Evolutionary conservation across 2,113 vertebrate genomes (phyloP).

Genomic region (Petromus typicus): DNA sequence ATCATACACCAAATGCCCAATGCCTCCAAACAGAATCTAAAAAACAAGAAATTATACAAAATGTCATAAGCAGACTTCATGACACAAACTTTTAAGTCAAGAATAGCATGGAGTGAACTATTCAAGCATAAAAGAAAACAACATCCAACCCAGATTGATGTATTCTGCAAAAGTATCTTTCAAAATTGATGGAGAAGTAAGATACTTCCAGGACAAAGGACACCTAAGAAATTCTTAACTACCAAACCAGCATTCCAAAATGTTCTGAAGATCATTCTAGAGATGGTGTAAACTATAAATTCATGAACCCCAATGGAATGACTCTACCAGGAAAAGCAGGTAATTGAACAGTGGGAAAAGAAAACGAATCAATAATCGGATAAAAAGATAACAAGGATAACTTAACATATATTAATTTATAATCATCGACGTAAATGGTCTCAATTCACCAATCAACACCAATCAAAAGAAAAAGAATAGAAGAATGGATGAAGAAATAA

Average conservation of each 20-base stretch:
- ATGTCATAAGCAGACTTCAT: neutral
- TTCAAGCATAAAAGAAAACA: neutral
- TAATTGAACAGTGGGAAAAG: neutral
- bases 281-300: neutral
- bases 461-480: neutral
- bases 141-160: neutral
- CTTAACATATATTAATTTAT: neutral
- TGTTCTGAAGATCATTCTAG: neutral
- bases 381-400: neutral
- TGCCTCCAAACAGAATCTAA: conserved; percentile 35
- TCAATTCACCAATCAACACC: neutral
- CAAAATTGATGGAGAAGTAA: neutral
- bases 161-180: neutral
- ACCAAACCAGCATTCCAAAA: neutral
- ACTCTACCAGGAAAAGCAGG: neutral
- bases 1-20: neutral
- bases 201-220: neutral
- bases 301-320: neutral
- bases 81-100: neutral
- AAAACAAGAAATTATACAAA: conserved; percentile 9
- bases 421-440: neutral
- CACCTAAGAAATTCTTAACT: neutral
- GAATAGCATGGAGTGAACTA: neutral
- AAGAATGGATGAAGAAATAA: neutral
- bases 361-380: neutral